Base-by-base conservation (phyloP, 2,888 invertebrate species). In the Protophormia terraenovae region DNA sequence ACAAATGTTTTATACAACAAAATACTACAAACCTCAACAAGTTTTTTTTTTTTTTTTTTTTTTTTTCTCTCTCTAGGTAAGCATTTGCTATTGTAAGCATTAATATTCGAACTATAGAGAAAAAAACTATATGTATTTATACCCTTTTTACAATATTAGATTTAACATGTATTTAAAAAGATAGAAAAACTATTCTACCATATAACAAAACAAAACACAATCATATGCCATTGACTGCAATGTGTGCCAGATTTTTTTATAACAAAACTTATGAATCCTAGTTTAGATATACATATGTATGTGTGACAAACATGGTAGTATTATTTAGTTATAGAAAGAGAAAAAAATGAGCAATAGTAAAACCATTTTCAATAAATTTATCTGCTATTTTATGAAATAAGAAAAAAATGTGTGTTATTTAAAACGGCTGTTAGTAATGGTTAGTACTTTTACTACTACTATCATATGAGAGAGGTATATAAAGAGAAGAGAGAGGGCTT, bases 331-430 rank as follows among this genome's bases (percentile, higher is more conserved):
- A 47, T n/a, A 45, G 14, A 45, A 16, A 45, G 45, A 22, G 2
- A n/a, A 45, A 47, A 64, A 75, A 53, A 64, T 27, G 38, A 19
- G 75, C 64, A 64, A 76, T 55, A 66, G 64, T 41, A 53, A 62
- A 76, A 53, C 19, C 27, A n/a, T 66, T 64, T 64, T 64, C 64
- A 41, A 76, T 76, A 66, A 66, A 66, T 55, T 19, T 76, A 66
- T 76, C 64, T 76, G 1, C 38, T 64, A 41, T 53, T 53, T 50
- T 53, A 66, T 76, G 6, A 35, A 50, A 35, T 22, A n/a, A 32
- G 7, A 58, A 27, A 41, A 41, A 19, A 58, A 64, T 60, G 32
- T 62, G 6, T 50, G 62, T 64, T 53, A 27, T 64, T 64, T 50
- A 41, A 76, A 66, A 22, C 24, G 62, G 64, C 27, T 66, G 75